These are phyloP conservation scores for Lichenostomus cassidix DNA, from an alignment of 2,113 vertebrate species.

Conservation along the genomic window DNA sequence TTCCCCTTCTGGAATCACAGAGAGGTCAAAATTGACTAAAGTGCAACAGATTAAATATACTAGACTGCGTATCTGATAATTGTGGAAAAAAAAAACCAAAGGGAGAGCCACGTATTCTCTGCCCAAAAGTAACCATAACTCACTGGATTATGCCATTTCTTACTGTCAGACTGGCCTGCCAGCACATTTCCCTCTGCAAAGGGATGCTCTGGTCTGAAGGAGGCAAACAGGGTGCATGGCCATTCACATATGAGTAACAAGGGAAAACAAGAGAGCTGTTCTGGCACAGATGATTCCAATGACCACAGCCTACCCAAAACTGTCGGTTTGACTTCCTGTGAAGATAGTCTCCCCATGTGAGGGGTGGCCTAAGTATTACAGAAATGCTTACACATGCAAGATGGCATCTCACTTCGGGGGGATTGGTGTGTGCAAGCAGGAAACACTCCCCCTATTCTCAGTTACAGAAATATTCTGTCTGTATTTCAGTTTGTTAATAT, in stretches of 20 bases:
- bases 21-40: not conserved
- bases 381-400: not conserved
- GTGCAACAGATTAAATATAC: not conserved
- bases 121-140: not conserved
- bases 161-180: not conserved
- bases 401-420: fast-evolving
- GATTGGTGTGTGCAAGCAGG: not conserved
- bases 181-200: not conserved
- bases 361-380: not conserved
- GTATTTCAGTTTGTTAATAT: not conserved
- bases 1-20: not conserved
- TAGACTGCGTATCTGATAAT: not conserved
- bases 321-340: not conserved
- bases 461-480: not conserved
- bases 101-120: not conserved
- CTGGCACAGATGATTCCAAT: not conserved
- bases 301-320: not conserved
- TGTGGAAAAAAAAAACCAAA: not conserved
- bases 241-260: fast-evolving
- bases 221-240: not conserved
- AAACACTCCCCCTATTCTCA: not conserved
- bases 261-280: not conserved
- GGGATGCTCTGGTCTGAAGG: not conserved
- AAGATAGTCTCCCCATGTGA: not conserved
- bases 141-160: not conserved